Percentiles rank a stretch among this genome's conserved stretches.
Conservation (phyloP, 2,888 invertebrate species). For the Plebejus anna region DNA sequence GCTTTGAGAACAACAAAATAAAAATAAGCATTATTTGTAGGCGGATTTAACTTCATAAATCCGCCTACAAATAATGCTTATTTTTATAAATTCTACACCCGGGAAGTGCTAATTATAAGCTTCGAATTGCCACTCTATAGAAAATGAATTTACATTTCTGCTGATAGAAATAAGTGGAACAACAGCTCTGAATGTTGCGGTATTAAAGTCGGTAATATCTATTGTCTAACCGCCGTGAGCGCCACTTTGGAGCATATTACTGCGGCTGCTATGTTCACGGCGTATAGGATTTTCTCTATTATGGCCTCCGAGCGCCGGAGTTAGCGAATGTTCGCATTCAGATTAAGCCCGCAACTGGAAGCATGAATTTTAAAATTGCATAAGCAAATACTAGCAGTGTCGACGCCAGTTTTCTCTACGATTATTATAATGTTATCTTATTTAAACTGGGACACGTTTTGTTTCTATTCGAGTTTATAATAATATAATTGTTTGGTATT, state of each 20-base stretch:
- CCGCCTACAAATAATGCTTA: too few relatives aligned
- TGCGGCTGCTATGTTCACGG: background rate
- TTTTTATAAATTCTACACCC: background rate
- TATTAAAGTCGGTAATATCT: constrained; percentile 18
- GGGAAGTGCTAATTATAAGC: background rate
- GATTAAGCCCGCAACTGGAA: constrained; percentile 13
- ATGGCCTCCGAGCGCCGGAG: background rate
- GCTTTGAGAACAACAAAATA: too few relatives aligned
- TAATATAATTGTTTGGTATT: background rate
- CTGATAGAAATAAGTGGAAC: constrained; percentile 11
- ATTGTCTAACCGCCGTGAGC: constrained; percentile 8
- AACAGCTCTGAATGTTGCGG: constrained; percentile 14
- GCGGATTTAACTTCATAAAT: too few relatives aligned
- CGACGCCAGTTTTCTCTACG: background rate
- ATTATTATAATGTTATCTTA: background rate
- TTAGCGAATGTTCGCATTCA: constrained; percentile 12
- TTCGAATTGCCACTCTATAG: background rate
- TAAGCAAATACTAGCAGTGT: background rate
- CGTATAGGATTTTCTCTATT: constrained; percentile 16
- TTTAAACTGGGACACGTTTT: background rate
- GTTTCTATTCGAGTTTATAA: background rate
- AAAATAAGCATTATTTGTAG: too few relatives aligned
- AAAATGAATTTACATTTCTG: background rate
- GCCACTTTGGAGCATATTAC: constrained; percentile 11
- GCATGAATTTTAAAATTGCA: constrained; percentile 17